Evolutionary conservation across 2,797 vertebrate genomes (phyloP).

Genomic region (Taeniopygia guttata): DNA sequence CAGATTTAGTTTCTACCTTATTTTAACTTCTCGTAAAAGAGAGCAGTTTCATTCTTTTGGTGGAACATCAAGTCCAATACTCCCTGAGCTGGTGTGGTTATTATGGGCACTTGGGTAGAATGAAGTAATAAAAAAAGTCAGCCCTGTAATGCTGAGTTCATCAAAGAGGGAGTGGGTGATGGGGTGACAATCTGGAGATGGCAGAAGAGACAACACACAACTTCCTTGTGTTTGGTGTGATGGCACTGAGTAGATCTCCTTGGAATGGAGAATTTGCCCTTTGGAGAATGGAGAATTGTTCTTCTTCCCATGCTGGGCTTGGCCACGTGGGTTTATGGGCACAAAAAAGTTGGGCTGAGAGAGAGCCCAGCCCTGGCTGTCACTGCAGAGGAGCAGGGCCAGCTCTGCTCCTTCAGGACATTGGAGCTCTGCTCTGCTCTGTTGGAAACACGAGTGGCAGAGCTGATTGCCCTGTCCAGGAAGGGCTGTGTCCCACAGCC

Average conservation of each 20-base stretch:
- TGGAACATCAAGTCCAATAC: not conserved
- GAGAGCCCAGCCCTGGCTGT: not conserved
- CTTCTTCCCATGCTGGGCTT: not conserved
- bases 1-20: constrained; percentile 10
- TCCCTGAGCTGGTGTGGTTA: not conserved
- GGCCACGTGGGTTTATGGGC: not conserved
- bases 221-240: accelerated
- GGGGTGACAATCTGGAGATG: not conserved
- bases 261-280: not conserved
- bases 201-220: accelerated
- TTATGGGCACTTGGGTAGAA: not conserved
- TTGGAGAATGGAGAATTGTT: too few species aligned
- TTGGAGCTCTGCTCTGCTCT: not conserved
- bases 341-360: not conserved
- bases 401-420: not conserved
- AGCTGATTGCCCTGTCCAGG: not conserved
- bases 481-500: not conserved
- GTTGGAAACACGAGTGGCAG: not conserved
- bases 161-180: accelerated
- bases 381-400: not conserved
- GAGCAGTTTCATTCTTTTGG: not conserved
- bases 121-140: not conserved
- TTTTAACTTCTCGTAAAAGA: constrained; percentile 44
- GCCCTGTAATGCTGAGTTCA: accelerated
- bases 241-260: not conserved